Evolutionary conservation across 2,888 invertebrate genomes (phyloP).

Genomic region (Teleiodes luculella): DNA sequence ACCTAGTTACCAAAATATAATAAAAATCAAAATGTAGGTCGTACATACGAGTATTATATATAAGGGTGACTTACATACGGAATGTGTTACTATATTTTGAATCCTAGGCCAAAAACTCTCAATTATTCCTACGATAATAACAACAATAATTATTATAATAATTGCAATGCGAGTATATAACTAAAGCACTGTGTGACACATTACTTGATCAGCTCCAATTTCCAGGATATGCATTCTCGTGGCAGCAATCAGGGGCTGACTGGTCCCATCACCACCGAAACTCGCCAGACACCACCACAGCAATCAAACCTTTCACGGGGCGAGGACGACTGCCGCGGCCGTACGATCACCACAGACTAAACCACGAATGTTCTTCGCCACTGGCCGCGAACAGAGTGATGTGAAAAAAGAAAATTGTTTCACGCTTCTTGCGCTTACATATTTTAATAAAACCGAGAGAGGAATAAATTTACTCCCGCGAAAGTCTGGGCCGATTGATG

Average conservation of each 20-base stretch:
- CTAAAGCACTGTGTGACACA: constrained; percentile 35
- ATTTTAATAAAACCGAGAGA: constrained; percentile 66
- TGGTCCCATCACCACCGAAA: constrained; percentile 48
- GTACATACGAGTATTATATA: no score
- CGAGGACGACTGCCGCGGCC: constrained; percentile 52
- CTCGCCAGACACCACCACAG: constrained; percentile 26
- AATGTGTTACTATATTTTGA: no score
- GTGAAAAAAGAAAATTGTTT: constrained; percentile 74
- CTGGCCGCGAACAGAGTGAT: constrained; percentile 38
- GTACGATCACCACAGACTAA: constrained; percentile 59
- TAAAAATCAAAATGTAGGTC: no score
- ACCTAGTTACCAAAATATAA: no score
- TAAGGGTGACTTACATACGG: no score
- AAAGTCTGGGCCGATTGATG: constrained; percentile 65
- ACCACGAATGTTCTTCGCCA: constrained; percentile 14
- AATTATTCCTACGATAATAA: no score
- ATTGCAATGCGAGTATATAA: no score
- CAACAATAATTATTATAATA: no score
- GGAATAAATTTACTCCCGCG: constrained; percentile 70
- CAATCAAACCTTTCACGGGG: constrained; percentile 17
- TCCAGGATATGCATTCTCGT: constrained; percentile 73
- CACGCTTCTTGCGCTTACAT: constrained; percentile 72
- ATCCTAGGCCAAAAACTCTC: no score
- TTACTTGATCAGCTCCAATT: constrained; percentile 75
- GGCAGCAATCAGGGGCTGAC: constrained; percentile 37